Conservation (phyloP, 1,140 invertebrate genomes). For the Drosophila virilis region DNA sequence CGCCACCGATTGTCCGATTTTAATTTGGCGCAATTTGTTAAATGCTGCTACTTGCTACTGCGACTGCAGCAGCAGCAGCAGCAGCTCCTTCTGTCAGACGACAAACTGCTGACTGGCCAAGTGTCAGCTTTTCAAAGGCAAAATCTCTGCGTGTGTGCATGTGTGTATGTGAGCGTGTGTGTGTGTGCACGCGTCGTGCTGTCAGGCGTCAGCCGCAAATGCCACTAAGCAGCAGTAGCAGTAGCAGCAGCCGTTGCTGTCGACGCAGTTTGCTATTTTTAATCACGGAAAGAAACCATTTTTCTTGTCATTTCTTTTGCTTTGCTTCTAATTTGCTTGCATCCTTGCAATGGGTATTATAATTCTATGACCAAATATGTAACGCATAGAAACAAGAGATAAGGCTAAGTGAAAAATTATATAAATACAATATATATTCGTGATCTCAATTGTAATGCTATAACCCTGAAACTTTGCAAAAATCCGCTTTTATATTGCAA, state of each 20-base stretch:
- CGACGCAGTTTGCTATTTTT: conserved; percentile 68
- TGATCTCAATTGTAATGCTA: no score
- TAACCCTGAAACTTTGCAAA: no score
- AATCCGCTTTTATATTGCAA: no score
- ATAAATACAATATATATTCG: background rate
- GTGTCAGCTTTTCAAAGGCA: conserved; percentile 56
- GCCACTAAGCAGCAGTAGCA: conserved; percentile 67
- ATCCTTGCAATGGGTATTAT: background rate
- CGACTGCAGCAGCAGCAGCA: background rate
- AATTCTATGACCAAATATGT: background rate
- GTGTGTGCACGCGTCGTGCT: conserved; percentile 26
- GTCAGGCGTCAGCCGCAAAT: conserved; percentile 76
- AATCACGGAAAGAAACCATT: conserved; percentile 74
- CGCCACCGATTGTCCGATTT: conserved; percentile 29
- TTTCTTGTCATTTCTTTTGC: conserved; percentile 58
- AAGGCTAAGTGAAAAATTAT: background rate
- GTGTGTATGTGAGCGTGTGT: background rate
- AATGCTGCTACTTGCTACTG: conserved; percentile 36
- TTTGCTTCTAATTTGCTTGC: conserved; percentile 9
- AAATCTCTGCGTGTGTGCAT: conserved; percentile 26
- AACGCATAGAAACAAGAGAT: background rate
- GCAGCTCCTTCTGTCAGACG: conserved; percentile 27
- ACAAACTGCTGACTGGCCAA: conserved; percentile 49
- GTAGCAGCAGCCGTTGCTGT: conserved; percentile 19
- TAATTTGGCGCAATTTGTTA: conserved; percentile 79